Evolutionary conservation across 2,797 vertebrate genomes (phyloP).

Genomic region (Chiloscyllium punctatum): DNA sequence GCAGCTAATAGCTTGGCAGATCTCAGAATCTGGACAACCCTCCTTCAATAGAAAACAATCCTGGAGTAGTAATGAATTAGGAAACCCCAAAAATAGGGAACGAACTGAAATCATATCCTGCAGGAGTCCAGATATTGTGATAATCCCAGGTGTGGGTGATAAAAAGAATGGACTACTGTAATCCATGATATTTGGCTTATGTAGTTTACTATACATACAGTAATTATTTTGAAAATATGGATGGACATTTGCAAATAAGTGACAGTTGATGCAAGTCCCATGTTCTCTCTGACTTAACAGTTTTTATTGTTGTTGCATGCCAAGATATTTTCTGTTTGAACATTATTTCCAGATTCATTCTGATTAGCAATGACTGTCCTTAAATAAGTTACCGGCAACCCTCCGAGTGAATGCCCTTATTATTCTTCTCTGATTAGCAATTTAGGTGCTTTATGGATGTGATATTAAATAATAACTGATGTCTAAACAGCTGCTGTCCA

Average conservation of each 20-base stretch:
- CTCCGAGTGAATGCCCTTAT: not conserved
- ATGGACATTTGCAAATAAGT: not conserved
- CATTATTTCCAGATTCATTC: not conserved
- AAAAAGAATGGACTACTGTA: not conserved
- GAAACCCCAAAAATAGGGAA: not conserved
- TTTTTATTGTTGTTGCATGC: not conserved
- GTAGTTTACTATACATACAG: not conserved
- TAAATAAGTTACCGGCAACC: not conserved
- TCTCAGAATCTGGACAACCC: not conserved
- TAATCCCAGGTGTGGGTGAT: not conserved
- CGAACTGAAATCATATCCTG: not conserved
- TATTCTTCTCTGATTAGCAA: not conserved
- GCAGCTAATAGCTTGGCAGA: not conserved
- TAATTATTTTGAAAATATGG: not conserved
- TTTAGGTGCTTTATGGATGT: slow-evolving; percentile 3
- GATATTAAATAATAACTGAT: not conserved
- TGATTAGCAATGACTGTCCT: not conserved
- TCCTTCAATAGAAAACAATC: not conserved
- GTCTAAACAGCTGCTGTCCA: slow-evolving; percentile 7
- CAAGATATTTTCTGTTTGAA: not conserved
- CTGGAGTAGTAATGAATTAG: not conserved
- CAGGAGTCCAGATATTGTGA: not conserved
- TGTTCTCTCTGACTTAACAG: not conserved
- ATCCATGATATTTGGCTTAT: not conserved
- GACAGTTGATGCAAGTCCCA: not conserved